phyloP scores from a whole-genome alignment of 2,888 invertebrate genomes.

The Lasioglossum malachurum region DNA sequence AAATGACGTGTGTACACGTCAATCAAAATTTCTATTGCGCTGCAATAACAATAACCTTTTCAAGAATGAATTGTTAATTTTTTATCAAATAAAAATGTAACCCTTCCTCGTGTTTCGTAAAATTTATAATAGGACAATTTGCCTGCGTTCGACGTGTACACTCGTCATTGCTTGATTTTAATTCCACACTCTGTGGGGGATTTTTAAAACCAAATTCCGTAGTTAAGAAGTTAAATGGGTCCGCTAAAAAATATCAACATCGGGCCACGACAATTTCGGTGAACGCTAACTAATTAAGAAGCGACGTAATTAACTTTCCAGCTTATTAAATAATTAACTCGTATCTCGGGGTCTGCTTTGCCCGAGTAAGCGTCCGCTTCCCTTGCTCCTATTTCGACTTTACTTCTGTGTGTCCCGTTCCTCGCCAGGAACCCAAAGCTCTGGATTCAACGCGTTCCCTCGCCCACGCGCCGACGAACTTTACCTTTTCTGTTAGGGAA shows the following conservation, averaged over 20 bases:
- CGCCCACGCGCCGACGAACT: slow-evolving; percentile 53
- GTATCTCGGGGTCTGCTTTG: slow-evolving; percentile 69
- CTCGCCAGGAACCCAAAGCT: slow-evolving; percentile 6
- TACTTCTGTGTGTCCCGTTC: slow-evolving; percentile 25
- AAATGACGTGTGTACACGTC: too few relatives aligned
- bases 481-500: slow-evolving; percentile 63
- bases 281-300: slow-evolving; percentile 75
- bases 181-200: too few relatives aligned
- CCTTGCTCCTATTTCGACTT: slow-evolving; percentile 22
- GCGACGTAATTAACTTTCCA: slow-evolving; percentile 80
- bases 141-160: too few relatives aligned
- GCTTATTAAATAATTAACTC: slow-evolving; percentile 83
- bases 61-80: too few relatives aligned
- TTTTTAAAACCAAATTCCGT: too few relatives aligned
- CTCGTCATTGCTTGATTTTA: too few relatives aligned
- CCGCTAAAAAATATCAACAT: background rate
- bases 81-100: too few relatives aligned
- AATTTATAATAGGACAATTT: too few relatives aligned
- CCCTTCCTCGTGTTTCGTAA: too few relatives aligned
- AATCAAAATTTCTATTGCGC: too few relatives aligned
- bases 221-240: too few relatives aligned
- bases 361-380: slow-evolving; percentile 51
- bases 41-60: too few relatives aligned
- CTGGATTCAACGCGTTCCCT: background rate
- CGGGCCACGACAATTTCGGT: slow-evolving; percentile 26